A percentile compares a stretch with the other conserved stretches of the same genome.
phyloP scores from a whole-genome alignment of 1,140 invertebrate genomes.

The Dufourea novaeangliae region DNA sequence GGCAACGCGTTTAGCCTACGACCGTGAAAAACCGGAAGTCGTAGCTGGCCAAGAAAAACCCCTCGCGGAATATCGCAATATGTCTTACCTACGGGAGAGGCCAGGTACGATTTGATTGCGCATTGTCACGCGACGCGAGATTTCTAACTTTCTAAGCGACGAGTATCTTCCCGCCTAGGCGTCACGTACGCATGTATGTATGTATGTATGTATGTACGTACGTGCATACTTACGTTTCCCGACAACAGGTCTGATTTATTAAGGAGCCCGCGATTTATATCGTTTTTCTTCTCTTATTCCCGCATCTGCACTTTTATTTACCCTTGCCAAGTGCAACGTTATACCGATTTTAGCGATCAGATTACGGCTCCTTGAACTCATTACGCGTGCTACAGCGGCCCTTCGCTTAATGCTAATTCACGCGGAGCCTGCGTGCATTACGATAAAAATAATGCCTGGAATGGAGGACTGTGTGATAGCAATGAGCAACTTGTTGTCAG shows the following conservation, averaged over 20 bases:
- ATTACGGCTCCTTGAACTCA: conserved; percentile 51
- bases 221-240: not conserved
- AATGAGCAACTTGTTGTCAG: conserved; percentile 21
- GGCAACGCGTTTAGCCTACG: not conserved
- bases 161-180: conserved; percentile 10
- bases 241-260: conserved; percentile 29
- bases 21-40: conserved; percentile 43
- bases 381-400: conserved; percentile 43
- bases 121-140: conserved; percentile 49
- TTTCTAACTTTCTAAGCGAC: conserved; percentile 48
- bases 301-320: not conserved
- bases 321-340: conserved; percentile 12
- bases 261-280: conserved; percentile 31
- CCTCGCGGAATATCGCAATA: not conserved
- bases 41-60: not conserved
- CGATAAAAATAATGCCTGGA: conserved; percentile 23
- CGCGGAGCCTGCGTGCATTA: conserved; percentile 22
- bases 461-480: conserved; percentile 27
- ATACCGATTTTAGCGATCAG: conserved; percentile 36
- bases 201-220: not conserved
- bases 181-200: not conserved
- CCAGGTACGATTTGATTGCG: conserved; percentile 41
- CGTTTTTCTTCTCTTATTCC: not conserved
- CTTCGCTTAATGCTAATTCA: conserved; percentile 48
- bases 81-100: conserved; percentile 18